A percentile compares a stretch with the other conserved stretches of the same genome.
Evolutionary conservation across 2,113 vertebrate species (phyloP).

Genomic region (Istiophorus platypterus): DNA sequence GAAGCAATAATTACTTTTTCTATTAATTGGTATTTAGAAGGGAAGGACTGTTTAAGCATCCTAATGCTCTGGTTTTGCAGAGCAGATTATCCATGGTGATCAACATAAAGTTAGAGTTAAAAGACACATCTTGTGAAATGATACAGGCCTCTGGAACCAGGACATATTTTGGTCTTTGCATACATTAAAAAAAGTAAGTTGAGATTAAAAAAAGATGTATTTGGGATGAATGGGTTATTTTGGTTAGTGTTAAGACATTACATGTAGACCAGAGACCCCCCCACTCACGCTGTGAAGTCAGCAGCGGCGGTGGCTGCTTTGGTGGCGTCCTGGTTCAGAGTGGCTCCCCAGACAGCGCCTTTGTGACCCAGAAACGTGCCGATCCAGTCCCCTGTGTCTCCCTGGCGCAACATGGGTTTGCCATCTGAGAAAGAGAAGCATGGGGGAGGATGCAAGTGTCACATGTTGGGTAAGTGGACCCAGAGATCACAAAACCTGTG

Average conservation of each 20-base stretch:
- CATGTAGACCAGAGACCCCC: background rate
- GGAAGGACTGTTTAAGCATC: no score
- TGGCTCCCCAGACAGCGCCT: conserved; percentile 99
- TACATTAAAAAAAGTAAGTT: background rate
- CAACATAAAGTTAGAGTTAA: no score
- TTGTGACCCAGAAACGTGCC: conserved; percentile 99
- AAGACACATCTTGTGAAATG: no score
- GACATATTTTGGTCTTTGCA: background rate
- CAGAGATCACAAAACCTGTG: background rate
- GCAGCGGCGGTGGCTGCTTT: conserved; percentile 98
- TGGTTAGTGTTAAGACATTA: no score
- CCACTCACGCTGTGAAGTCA: conserved; percentile 97
- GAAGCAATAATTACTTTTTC: no score
- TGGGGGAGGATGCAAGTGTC: background rate
- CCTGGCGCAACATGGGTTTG: conserved; percentile 98
- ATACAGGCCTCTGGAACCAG: no score
- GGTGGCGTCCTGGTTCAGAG: conserved; percentile 95
- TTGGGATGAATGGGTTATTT: background rate
- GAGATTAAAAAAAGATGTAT: no score
- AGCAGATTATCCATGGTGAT: no score
- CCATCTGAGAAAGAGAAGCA: conserved; percentile 86
- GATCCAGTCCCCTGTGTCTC: conserved; percentile 99
- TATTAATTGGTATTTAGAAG: no score
- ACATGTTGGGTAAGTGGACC: background rate
- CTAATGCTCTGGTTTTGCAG: no score